Evolutionary conservation across 1,140 invertebrate genomes (phyloP), one percentile per base, ranked within the genome.

Genomic region (Arctopsyche grandis): DNA sequence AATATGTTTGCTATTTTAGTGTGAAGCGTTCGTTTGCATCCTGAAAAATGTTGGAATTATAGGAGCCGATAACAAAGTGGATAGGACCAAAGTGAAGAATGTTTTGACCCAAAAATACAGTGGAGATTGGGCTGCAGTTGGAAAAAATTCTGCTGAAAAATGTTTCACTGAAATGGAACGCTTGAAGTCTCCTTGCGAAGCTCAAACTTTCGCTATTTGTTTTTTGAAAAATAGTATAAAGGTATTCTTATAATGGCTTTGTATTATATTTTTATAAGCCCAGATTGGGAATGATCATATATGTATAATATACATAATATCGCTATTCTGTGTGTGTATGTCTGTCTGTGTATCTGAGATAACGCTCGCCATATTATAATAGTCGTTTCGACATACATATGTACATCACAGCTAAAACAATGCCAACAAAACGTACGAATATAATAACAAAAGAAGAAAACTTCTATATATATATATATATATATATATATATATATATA

Each of bases 1-100:
- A 46, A 9, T 46, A 56, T n/a, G n/a, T n/a, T n/a, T 38, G 29
- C 1, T 21, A 26, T 80, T 80, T 44, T 75, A 80, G 79, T 80
- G 79, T 26, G 74, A 73, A 60, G 14, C 74, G 3, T 69, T 70
- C 9, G 16, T 52, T 5, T 80, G 79, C 29, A 7, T 80, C 1
- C 16, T 80, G 63, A 71, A 58, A 48, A 77, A 56, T 0, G n/a
- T 58, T 0, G 56, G 56, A 14, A 5, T 80, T 0, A 38, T 80
- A 0, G 69, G 58, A 16, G 21, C 58, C 0, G 73, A 80, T 75
- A 69, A 75, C 21, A 80, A 80, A 43, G 26, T 80, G 19, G 74
- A 80, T 44, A 75, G 29, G 69, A 14, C 60, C 0, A 66, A 63
- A 29, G 12, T 44, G n/a, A 75, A 48, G 38, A 26, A 12, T 12